Percentiles rank a stretch among this genome's conserved stretches.
These are phyloP conservation scores for Hippocampus guttulatus DNA, from an alignment of 2,113 vertebrate species.

Conservation along the genomic window DNA sequence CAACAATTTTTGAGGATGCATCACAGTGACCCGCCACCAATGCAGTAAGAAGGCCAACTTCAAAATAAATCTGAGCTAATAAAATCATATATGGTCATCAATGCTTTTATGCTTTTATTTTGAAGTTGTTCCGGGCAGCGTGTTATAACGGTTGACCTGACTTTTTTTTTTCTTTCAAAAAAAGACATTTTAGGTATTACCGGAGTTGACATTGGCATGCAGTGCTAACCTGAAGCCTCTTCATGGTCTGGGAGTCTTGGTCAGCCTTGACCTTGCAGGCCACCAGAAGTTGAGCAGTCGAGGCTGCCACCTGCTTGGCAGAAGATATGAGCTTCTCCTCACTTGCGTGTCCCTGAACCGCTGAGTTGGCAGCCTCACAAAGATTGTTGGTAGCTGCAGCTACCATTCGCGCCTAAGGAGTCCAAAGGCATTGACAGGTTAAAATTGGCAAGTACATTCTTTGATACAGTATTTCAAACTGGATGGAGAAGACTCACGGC, in stretches of 20 bases:
- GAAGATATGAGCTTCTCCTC: constrained; percentile 97
- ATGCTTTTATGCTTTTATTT: too few species aligned
- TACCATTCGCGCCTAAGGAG: constrained; percentile 87
- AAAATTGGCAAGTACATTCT: neutral
- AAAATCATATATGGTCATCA: too few species aligned
- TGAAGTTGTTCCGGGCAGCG: too few species aligned
- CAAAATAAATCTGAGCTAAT: too few species aligned
- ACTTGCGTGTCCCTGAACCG: constrained; percentile 91
- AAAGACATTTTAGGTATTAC: neutral
- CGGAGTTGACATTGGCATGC: neutral
- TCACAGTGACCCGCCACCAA: too few species aligned
- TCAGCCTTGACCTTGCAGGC: constrained; percentile 99
- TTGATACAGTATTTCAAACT: neutral
- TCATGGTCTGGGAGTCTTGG: constrained; percentile 97
- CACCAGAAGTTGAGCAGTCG: constrained; percentile 92
- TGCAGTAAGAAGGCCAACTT: too few species aligned
- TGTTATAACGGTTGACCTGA: too few species aligned
- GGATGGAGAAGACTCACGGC: constrained; percentile 78
- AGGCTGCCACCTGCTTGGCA: constrained; percentile 93
- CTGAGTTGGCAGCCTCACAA: constrained; percentile 91
- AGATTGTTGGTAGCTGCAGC: constrained; percentile 94
- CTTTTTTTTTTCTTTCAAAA: neutral
- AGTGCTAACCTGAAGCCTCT: constrained; percentile 87
- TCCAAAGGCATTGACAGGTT: neutral
- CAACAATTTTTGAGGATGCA: too few species aligned